Evolutionary conservation across 2,888 invertebrate species (phyloP), one percentile per base, ranked within the genome.

Genomic region (Elegia similella): DNA sequence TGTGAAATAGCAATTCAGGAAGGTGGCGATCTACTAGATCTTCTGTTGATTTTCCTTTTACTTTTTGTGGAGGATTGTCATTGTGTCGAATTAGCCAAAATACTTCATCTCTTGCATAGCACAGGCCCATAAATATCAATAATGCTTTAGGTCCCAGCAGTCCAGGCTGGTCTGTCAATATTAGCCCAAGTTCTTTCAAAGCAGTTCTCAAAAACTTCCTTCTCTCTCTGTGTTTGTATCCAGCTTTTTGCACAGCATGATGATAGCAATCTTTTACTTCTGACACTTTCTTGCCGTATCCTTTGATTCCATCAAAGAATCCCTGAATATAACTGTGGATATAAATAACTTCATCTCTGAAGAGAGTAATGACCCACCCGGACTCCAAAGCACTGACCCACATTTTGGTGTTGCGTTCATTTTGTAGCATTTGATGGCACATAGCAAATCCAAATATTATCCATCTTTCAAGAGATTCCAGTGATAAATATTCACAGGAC

Each of bases 161-260:
- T 0, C 99, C 99, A 2, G 99, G 99, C 81, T 99, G 99, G 86
- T 99, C 99, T 13, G 98, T 97, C 78, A 99, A 94, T 70, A 99
- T 97, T 2, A 98, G 92, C 0, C 97, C 97, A 61, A 99, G 88
- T 84, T 99, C 99, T 78, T 98, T 98, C 16, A 99, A 88, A 1
- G 99, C 98, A 2, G 98, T 97, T 58, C 99, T 94, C 60, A 99
- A 91, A 84, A 99, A 99, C 88, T 99, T 99, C 68, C 99, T 93
- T 56, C 99, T 93, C 77, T 99, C 99, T 62, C 99, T 93, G 80
- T 99, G 99, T 75, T 97, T 95, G 61, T 96, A 94, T 0, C 97
- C 96, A 78, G 98, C 97, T 79, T 97, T 97, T 73, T 97, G 97
- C 7, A 98, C 94, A 0, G 99, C 97, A 75, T 95, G 95, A 70